Conservation (phyloP, 2,113 vertebrate species). For the Fregetta grallaria region DNA sequence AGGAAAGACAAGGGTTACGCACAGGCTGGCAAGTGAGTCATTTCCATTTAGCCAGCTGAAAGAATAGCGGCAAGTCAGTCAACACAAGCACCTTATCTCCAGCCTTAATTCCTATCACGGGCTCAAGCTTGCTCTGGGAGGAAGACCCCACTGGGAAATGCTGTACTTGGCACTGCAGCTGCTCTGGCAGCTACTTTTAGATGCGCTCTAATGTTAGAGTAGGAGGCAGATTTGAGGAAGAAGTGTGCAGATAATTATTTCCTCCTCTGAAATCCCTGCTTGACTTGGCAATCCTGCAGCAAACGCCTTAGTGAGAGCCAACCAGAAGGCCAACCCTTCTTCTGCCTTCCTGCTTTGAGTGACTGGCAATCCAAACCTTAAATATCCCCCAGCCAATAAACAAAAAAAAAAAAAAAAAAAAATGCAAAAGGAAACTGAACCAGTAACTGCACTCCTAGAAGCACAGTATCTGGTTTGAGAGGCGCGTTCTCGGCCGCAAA, state of each 20-base stretch:
- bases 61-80: neutral
- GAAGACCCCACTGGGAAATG: neutral
- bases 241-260: neutral
- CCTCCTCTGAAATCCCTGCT: neutral
- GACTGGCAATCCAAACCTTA: neutral
- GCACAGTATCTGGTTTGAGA: neutral
- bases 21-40: neutral
- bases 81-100: neutral
- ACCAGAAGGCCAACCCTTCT: neutral
- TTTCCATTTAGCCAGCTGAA: neutral
- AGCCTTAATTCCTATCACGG: neutral
- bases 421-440: neutral
- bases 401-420: neutral
- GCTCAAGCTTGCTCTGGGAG: neutral
- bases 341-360: neutral
- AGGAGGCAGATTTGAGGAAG: neutral
- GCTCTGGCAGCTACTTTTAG: neutral
- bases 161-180: neutral
- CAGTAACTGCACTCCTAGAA: neutral
- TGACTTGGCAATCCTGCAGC: neutral
- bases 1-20: neutral
- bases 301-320: neutral
- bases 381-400: neutral
- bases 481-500: neutral
- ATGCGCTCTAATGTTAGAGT: neutral